phyloP scores from a whole-genome alignment of 1,140 invertebrate species.

The Tetraneura akinire region DNA sequence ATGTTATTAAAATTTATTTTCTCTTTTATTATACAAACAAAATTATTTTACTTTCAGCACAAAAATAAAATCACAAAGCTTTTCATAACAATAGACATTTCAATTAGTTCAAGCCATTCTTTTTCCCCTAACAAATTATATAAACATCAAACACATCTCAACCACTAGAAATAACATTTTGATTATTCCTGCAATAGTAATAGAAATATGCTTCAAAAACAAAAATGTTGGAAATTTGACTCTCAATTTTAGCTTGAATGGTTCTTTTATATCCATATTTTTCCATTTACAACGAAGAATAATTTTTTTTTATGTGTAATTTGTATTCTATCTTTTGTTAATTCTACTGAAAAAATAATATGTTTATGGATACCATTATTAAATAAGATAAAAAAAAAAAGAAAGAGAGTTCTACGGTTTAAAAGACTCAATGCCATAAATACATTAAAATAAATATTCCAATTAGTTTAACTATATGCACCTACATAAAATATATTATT shows the following conservation, averaged over 20 bases:
- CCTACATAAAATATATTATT: too few relatives aligned
- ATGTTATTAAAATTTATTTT: not conserved
- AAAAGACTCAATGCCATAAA: too few relatives aligned
- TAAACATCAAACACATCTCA: not conserved
- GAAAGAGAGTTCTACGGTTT: too few relatives aligned
- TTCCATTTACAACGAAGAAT: not conserved
- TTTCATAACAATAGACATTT: slow-evolving; percentile 23
- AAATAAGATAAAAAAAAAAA: too few relatives aligned
- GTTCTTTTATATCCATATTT: not conserved
- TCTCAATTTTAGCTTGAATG: slow-evolving; percentile 13
- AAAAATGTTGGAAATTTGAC: slow-evolving; percentile 4
- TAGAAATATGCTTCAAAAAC: slow-evolving; percentile 11
- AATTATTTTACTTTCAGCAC: not conserved
- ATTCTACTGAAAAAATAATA: slow-evolving; percentile 23
- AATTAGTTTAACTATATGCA: too few relatives aligned
- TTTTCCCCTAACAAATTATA: not conserved
- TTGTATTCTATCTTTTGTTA: not conserved
- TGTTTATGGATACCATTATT: too few relatives aligned
- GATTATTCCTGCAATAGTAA: not conserved
- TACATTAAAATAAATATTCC: too few relatives aligned
- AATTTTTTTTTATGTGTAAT: slow-evolving; percentile 18
- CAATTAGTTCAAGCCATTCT: slow-evolving; percentile 13
- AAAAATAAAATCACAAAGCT: slow-evolving; percentile 13
- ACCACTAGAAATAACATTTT: slow-evolving; percentile 22
- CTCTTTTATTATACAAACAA: slow-evolving; percentile 1